A percentile compares a stretch with the other conserved stretches of the same genome.
Evolutionary conservation across 2,888 invertebrate genomes (phyloP).

Genomic region (Gnatocerus cornutus): DNA sequence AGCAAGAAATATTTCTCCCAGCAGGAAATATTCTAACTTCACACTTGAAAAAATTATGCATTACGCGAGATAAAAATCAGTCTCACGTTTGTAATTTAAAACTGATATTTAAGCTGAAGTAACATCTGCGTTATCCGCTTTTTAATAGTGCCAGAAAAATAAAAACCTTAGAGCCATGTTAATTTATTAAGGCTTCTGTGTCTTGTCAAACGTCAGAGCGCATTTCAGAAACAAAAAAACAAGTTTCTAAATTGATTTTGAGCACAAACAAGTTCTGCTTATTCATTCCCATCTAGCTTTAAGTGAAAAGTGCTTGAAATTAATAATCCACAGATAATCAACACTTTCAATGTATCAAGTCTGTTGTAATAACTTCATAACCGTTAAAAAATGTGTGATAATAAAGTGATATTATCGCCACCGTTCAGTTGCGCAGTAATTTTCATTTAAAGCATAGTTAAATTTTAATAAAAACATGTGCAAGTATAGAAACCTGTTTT

Average conservation of each 20-base stretch:
- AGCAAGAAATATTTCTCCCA: too few relatives aligned
- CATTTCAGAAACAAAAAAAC: too few relatives aligned
- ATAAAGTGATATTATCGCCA: constrained; percentile 17
- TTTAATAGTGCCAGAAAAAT: too few relatives aligned
- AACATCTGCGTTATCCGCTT: too few relatives aligned
- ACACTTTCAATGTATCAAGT: constrained; percentile 18
- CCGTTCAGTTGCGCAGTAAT: not conserved
- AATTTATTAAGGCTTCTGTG: too few relatives aligned
- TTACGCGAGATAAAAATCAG: too few relatives aligned
- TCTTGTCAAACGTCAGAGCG: too few relatives aligned
- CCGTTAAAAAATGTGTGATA: constrained; percentile 11
- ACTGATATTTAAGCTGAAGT: too few relatives aligned
- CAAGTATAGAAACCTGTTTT: constrained; percentile 20
- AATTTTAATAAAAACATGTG: constrained; percentile 12
- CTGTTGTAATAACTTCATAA: constrained; percentile 28
- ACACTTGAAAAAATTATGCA: too few relatives aligned
- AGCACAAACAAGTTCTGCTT: not conserved
- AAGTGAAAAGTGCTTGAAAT: constrained; percentile 2
- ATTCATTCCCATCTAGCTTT: not conserved
- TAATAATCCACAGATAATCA: constrained; percentile 7
- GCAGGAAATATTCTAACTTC: too few relatives aligned
- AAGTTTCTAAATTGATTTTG: not conserved
- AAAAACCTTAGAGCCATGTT: too few relatives aligned
- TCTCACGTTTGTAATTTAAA: too few relatives aligned
- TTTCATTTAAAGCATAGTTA: constrained; percentile 20